Base-by-base conservation (phyloP, 1,140 invertebrate genomes). In the Papilio polytes region DNA sequence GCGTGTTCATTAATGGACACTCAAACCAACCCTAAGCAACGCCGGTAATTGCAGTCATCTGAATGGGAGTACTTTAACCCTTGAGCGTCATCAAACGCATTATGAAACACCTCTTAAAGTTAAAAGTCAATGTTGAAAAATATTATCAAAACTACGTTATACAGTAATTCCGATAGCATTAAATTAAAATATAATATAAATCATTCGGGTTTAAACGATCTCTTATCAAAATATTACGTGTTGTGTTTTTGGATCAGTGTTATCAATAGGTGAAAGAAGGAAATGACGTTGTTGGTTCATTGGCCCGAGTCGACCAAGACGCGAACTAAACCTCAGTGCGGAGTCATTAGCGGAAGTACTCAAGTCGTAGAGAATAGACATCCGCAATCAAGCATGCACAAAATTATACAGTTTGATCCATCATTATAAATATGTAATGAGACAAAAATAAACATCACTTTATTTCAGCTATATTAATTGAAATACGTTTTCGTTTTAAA, bases 211-310 rank as follows among this genome's bases (percentile, higher is more conserved):
- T 51, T 51, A 51, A 15, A 13, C 48, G 15, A 18, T 51, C 15
- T 72, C 6, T 31, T 18, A 72, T 72, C 12, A 66, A 22, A 70
- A 70, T 2, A 44, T n/a, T 46, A 44, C 4, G 41, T 22, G 77
- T 79, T 73, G 26, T 41, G 15, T n/a, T 72, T 81, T 83, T 80
- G 81, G 63, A 84, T 85, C 83, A 85, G 84, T 83, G 80, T 83
- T 85, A 85, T 86, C 85, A 90, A 89, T 88, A 86, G 86, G 83
- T 87, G 87, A 89, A 86, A 87, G 86, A 87, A 90, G 89, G 91
- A 94, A 92, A 87, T 91, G 87, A 89, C 88, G 87, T 81, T 84
- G 83, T 83, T 88, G 86, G 90, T 90, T 92, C 92, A 91, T 88
- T 87, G 88, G 86, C 88, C 89, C 86, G 87, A 81, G 83, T 86